Evolutionary conservation across 2,113 vertebrate genomes (phyloP).

Genomic region (Penelope pileata): DNA sequence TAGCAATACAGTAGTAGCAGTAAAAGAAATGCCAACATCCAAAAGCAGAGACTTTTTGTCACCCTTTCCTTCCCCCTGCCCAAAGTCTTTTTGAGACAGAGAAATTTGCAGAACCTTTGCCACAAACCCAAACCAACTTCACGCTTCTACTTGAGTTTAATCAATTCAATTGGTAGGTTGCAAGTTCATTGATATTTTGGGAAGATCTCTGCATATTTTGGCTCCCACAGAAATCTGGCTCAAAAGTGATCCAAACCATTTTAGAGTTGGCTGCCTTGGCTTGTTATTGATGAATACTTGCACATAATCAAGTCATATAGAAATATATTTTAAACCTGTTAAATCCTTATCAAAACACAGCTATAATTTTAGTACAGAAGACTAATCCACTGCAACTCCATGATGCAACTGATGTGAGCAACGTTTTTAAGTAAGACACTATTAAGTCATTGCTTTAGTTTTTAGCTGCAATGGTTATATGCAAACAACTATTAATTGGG

Average conservation of each 20-base stretch:
- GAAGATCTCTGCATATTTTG: not conserved
- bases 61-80: not conserved
- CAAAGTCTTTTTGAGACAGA: not conserved
- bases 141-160: not conserved
- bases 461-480: not conserved
- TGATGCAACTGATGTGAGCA: not conserved
- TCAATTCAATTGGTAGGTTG: not conserved
- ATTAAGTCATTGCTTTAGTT: not conserved
- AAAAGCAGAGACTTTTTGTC: not conserved
- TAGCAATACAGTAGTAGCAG: not conserved
- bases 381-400: not conserved
- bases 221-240: not conserved
- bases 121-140: not conserved
- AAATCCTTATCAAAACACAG: not conserved
- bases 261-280: not conserved
- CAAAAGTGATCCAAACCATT: not conserved
- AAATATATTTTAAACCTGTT: not conserved
- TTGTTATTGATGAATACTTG: not conserved
- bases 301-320: not conserved
- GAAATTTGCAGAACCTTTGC: not conserved
- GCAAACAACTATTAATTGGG: not conserved
- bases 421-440: not conserved
- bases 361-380: not conserved
- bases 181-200: not conserved
- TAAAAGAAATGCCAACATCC: not conserved